phyloP scores from a whole-genome alignment of 2,797 vertebrate species.

The Falco biarmicus region DNA sequence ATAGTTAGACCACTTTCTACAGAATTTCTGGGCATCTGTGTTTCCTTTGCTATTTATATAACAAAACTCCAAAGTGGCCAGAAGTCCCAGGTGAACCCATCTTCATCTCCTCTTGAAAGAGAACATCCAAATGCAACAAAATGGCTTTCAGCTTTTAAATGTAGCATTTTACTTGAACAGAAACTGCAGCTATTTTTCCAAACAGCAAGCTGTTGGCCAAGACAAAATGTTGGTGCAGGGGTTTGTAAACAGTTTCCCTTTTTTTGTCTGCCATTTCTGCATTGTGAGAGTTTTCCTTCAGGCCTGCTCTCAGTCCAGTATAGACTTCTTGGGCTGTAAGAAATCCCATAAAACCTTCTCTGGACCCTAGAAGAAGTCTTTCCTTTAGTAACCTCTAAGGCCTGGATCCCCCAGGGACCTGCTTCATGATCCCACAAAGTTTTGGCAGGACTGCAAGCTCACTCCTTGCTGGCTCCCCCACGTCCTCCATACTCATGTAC shows the following conservation, averaged over 20 bases:
- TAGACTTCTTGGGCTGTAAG: not conserved
- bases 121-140: not conserved
- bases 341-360: not conserved
- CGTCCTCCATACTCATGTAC: fast-evolving
- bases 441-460: not conserved
- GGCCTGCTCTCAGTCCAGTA: not conserved
- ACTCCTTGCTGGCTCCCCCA: not conserved
- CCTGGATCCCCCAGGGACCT: not conserved
- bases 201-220: not conserved
- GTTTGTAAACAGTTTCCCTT: not conserved
- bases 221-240: not conserved
- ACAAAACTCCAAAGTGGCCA: not conserved
- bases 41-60: not conserved
- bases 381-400: not conserved
- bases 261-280: not conserved
- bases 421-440: not conserved
- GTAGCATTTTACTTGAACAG: not conserved
- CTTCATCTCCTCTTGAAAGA: not conserved
- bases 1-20: not conserved
- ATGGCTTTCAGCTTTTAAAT: not conserved
- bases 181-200: not conserved
- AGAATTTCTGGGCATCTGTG: not conserved
- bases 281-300: not conserved
- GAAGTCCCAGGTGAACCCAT: not conserved
- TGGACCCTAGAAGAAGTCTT: not conserved